These are phyloP conservation scores for Melieria picta DNA, from an alignment of 2,888 invertebrate genomes.

Conservation along the genomic window DNA sequence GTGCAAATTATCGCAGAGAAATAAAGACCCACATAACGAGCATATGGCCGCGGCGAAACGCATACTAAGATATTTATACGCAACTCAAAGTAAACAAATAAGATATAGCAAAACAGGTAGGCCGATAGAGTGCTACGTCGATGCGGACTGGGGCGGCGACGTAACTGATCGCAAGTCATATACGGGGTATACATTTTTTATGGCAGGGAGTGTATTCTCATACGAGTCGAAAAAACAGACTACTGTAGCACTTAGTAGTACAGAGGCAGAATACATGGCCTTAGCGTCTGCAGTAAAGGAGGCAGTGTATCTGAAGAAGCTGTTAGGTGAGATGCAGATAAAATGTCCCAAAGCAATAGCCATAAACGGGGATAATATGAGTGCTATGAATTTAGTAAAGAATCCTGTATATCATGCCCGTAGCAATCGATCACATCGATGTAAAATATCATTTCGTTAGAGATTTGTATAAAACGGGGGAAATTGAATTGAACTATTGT, in stretches of 20 bases:
- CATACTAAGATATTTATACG: constrained; percentile 26
- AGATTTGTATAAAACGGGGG: constrained; percentile 4
- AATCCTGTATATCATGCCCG: no score
- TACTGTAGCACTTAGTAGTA: constrained; percentile 40
- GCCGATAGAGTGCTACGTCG: no score
- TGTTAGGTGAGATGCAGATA: constrained; percentile 21
- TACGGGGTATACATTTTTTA: constrained; percentile 34
- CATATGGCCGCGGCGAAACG: constrained; percentile 40
- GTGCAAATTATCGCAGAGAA: constrained; percentile 42
- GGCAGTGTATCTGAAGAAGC: constrained; percentile 33
- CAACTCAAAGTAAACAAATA: constrained; percentile 12
- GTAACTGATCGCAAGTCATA: no score
- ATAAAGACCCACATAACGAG: constrained; percentile 40
- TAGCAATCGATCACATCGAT: constrained; percentile 43
- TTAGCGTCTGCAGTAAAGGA: constrained; percentile 37
- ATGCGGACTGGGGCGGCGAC: no score
- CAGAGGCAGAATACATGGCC: constrained; percentile 39
- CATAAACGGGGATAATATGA: constrained; percentile 26
- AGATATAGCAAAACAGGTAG: constrained; percentile 16
- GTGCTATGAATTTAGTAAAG: constrained; percentile 32
- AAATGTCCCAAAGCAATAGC: constrained; percentile 16
- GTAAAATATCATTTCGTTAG: constrained; percentile 29
- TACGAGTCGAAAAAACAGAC: constrained; percentile 40
- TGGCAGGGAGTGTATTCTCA: constrained; percentile 37
- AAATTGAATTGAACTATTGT: constrained; percentile 14